Percentiles rank a stretch among this genome's conserved stretches.
These are phyloP conservation scores for Danio tinwini DNA, from an alignment of 2,797 vertebrate genomes.

Conservation along the genomic window DNA sequence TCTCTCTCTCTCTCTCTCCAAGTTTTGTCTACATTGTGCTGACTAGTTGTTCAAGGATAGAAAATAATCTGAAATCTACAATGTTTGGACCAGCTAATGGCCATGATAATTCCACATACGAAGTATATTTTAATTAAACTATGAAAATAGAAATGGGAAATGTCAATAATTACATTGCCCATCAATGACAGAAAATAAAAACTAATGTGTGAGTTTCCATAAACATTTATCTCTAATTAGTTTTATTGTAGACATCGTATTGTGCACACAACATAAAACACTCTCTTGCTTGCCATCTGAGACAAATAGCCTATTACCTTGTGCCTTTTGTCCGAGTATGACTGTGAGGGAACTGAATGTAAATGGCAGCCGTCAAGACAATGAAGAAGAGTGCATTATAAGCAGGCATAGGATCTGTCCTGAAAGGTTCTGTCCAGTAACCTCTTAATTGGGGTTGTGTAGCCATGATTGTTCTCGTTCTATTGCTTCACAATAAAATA, in stretches of 20 bases:
- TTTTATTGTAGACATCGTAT: neutral
- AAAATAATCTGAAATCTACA: neutral
- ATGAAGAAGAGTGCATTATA: constrained; percentile 1
- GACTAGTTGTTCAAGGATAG: constrained; percentile 1
- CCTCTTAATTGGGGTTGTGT: constrained; percentile 47
- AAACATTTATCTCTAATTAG: neutral
- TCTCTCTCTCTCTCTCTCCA: neutral
- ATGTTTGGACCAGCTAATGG: neutral
- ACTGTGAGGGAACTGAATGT: neutral
- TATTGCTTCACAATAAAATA: constrained; percentile 41
- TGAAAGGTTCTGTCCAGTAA: constrained; percentile 13
- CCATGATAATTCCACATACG: neutral
- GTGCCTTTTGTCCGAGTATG: neutral
- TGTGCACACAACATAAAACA: neutral
- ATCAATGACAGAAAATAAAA: neutral
- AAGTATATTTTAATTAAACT: neutral
- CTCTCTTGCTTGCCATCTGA: neutral
- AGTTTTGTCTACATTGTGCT: constrained; percentile 7
- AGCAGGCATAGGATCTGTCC: constrained; percentile 11
- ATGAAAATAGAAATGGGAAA: no score
- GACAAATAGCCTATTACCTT: neutral
- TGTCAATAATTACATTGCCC: no score
- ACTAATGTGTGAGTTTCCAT: constrained; percentile 7
- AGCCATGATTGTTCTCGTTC: constrained; percentile 14
- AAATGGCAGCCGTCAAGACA: constrained; percentile 15